phyloP scores from a whole-genome alignment of 2,888 invertebrate genomes.

The Nemoura dubitans region DNA sequence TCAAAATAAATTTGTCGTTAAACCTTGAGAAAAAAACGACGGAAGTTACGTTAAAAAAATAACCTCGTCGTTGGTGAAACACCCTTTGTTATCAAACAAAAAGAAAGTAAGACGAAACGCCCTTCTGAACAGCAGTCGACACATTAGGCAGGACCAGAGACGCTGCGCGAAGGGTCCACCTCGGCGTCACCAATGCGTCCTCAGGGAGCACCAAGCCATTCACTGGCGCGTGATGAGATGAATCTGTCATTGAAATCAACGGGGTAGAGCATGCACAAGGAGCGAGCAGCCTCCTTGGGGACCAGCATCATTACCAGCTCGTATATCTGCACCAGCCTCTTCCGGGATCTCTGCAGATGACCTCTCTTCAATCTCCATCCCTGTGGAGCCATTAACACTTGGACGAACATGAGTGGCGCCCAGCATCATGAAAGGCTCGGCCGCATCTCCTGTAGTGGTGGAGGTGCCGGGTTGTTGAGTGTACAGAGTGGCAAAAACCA shows the following conservation, averaged over 20 bases:
- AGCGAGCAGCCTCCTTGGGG: not conserved
- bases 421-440: not conserved
- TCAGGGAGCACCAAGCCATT: not conserved
- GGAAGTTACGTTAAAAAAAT: not conserved
- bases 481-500: not conserved
- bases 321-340: slow-evolving; percentile 17
- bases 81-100: not conserved
- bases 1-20: slow-evolving; percentile 26
- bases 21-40: not conserved
- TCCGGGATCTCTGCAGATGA: slow-evolving; percentile 18
- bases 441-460: not conserved
- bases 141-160: not conserved
- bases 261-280: not conserved
- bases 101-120: slow-evolving; percentile 4
- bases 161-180: not conserved
- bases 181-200: not conserved
- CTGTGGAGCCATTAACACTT: slow-evolving; percentile 17
- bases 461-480: no score
- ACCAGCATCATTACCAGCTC: not conserved
- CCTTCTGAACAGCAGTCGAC: not conserved
- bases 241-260: slow-evolving; percentile 12
- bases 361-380: not conserved
- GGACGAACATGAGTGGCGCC: slow-evolving; percentile 4
- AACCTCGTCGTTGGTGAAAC: not conserved
- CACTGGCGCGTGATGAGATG: not conserved